Conservation (phyloP, 2,888 invertebrate species). For the Ormyrus pomaceus region DNA sequence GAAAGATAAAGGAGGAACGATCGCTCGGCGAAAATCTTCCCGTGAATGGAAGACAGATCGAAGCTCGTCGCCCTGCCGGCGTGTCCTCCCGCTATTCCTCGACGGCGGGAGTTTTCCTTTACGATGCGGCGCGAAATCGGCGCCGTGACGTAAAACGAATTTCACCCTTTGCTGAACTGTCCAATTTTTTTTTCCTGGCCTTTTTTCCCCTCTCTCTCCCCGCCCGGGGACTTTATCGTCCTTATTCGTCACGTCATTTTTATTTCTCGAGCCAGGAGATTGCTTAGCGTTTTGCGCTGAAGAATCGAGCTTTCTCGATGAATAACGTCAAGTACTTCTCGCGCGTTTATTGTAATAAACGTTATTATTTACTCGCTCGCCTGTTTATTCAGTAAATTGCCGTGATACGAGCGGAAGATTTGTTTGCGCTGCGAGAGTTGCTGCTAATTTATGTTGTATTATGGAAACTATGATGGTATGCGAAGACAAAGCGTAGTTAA, state of each 20-base stretch:
- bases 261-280: no score
- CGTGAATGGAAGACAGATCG: conserved; percentile 49
- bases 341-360: background rate
- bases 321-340: background rate
- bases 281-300: no score
- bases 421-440: no score
- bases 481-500: no score
- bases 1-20: conserved; percentile 50
- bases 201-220: background rate
- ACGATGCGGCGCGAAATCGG: conserved; percentile 33
- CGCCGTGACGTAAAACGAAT: conserved; percentile 28
- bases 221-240: conserved; percentile 4
- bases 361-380: background rate
- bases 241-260: no score
- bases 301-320: no score
- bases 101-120: conserved; percentile 34
- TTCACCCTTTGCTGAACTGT: conserved; percentile 40
- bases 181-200: conserved; percentile 12
- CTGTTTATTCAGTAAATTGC: background rate
- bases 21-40: conserved; percentile 43
- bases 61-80: conserved; percentile 25
- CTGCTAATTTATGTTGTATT: no score
- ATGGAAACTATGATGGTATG: no score
- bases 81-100: background rate
- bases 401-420: no score